These are phyloP conservation scores for Matsumyia berberina DNA, from an alignment of 2,888 invertebrate species.

Conservation along the genomic window DNA sequence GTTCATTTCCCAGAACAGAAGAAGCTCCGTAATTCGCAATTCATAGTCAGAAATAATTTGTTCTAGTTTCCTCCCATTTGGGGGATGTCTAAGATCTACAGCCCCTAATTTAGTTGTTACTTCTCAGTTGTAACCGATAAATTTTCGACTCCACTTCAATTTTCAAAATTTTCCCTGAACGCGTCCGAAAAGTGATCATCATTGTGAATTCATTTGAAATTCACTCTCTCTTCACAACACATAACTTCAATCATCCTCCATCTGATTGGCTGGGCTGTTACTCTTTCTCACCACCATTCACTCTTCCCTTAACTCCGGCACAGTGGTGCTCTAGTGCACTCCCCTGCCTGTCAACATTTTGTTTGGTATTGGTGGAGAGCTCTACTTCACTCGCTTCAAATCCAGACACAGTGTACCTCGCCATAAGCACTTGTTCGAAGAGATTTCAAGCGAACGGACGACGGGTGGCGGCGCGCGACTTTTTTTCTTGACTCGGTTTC, in stretches of 20 bases:
- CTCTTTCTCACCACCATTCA: not conserved
- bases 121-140: too few relatives aligned
- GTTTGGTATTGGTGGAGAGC: constrained; percentile 55
- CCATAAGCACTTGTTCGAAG: constrained; percentile 66
- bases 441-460: constrained; percentile 68
- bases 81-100: too few relatives aligned
- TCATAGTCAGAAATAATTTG: too few relatives aligned
- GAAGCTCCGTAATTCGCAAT: too few relatives aligned
- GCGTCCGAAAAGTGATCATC: not conserved
- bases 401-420: constrained; percentile 60
- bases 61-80: too few relatives aligned
- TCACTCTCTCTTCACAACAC: not conserved
- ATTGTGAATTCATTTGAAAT: not conserved
- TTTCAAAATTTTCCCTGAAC: constrained; percentile 2
- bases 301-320: constrained; percentile 2
- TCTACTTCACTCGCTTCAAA: constrained; percentile 53
- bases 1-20: too few relatives aligned
- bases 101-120: too few relatives aligned
- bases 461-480: constrained; percentile 45
- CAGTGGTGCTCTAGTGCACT: not conserved
- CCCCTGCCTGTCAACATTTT: not conserved
- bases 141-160: too few relatives aligned
- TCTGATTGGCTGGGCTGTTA: constrained; percentile 16
- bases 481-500: constrained; percentile 44
- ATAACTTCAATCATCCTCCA: not conserved